phyloP scores from a whole-genome alignment of 2,113 vertebrate species.

The Apodemus sylvaticus region DNA sequence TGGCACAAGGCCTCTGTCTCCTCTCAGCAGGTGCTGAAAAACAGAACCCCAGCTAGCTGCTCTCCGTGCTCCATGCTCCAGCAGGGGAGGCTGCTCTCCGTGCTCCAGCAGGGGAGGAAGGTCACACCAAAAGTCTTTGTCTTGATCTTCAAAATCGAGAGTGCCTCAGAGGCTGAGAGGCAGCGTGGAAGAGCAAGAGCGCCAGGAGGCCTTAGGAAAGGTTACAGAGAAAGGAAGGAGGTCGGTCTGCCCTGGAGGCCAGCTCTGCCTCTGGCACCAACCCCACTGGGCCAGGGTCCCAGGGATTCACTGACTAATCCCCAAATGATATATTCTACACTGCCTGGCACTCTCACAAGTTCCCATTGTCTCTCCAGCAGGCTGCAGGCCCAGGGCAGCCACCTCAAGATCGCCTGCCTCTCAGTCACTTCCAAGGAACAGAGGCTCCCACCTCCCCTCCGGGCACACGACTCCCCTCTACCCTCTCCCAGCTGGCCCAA shows the following conservation, averaged over 20 bases:
- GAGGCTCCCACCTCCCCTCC: neutral
- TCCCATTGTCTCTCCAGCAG: constrained; percentile 51
- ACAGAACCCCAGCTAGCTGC: neutral
- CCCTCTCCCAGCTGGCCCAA: neutral
- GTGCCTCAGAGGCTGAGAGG: neutral
- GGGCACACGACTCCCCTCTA: neutral
- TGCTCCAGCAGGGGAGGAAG: no score
- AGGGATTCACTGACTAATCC: constrained; percentile 73
- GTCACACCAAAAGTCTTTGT: neutral
- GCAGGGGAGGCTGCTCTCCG: no score
- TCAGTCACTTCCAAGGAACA: neutral
- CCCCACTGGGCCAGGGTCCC: constrained; percentile 77
- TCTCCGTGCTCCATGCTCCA: neutral
- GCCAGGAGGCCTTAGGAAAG: neutral
- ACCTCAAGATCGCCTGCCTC: neutral
- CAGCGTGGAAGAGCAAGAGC: neutral
- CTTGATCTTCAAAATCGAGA: neutral
- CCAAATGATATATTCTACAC: constrained; percentile 67
- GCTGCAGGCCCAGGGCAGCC: neutral
- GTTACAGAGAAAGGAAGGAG: constrained; percentile 38
- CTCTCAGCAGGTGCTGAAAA: neutral
- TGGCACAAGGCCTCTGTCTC: neutral
- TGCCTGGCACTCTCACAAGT: constrained; percentile 30
- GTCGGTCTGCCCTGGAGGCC: neutral
- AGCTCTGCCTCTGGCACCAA: constrained; percentile 59